Conservation (phyloP, 2,888 invertebrate genomes). For the Sphecodes monilicornis region DNA sequence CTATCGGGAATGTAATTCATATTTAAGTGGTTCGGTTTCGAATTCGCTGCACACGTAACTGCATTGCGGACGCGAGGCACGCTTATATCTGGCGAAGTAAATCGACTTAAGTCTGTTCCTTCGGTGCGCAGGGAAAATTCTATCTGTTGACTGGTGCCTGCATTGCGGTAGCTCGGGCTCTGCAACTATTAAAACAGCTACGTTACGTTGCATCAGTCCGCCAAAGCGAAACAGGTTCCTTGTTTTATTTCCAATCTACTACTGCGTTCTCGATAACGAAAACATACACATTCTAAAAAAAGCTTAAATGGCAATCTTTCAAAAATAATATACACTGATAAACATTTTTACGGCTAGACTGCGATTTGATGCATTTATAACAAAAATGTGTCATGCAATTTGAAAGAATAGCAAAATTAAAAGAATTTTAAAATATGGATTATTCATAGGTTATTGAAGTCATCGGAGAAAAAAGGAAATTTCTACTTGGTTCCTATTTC, state of each 20-base stretch:
- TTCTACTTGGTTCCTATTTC: no score
- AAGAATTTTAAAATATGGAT: no score
- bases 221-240: background rate
- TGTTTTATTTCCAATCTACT: background rate
- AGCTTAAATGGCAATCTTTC: background rate
- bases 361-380: no score
- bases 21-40: constrained; percentile 14
- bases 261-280: background rate
- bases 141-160: constrained; percentile 62
- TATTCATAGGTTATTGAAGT: no score
- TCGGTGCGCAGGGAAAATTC: constrained; percentile 57
- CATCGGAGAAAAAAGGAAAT: no score
- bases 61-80: constrained; percentile 61
- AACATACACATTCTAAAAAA: background rate
- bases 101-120: constrained; percentile 54
- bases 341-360: no score
- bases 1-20: background rate
- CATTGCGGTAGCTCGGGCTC: constrained; percentile 60
- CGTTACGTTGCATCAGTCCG: constrained; percentile 13
- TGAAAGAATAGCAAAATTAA: no score
- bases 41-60: constrained; percentile 52
- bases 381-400: no score
- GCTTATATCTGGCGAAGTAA: constrained; percentile 59
- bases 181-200: constrained; percentile 35
- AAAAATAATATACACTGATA: no score